Evolutionary conservation across 2,888 invertebrate genomes (phyloP), one percentile per base, ranked within the genome.

Genomic region (Leptogaster cylindrica): DNA sequence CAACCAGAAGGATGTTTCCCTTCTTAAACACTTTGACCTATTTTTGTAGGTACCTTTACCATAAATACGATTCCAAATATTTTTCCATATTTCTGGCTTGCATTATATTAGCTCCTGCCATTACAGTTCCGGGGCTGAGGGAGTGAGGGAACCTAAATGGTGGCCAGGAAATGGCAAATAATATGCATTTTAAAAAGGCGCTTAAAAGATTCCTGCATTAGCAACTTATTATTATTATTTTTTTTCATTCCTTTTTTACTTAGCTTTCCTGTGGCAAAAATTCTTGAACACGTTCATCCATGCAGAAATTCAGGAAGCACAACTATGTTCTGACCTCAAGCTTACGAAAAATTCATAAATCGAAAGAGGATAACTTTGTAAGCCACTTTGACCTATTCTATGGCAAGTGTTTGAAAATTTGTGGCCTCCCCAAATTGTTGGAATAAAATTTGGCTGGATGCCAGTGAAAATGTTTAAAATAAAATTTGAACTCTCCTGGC

Each of bases 361-460:
- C 52, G 31, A 31, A 31, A 52, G 52, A 28, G 33, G 20, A 52
- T 52, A 52, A 51, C 23, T 31, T 52, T 31, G 52, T 31, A 52
- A 52, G 52, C 52, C 52, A 52, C 52, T 52, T 52, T 28, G 52
- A 52, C 52, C 52, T 20, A 28, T 52, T 52, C 52, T 31, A 8
- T 5, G 28, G 52, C 33, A 52, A 52, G 31, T 31, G 33, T 52
- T 52, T 52, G 52, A 31, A 52, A 52, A 31, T 52, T 52, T 52
- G 52, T 52, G 52, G 28, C 52, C 33, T 10, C 52, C 31, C 33
- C 14, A 52, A 48, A 52, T 31, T 52, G 31, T 52, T 31, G 14
- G 52, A 33, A 25, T 27, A 31, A 31, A 8, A 31, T 28, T 31
- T 52, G 52, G 52, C 28, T 31, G n/a, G 20, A 18, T 27, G 52